phyloP scores from a whole-genome alignment of 2,113 vertebrate genomes.

The Nyctibius bracteatus region DNA sequence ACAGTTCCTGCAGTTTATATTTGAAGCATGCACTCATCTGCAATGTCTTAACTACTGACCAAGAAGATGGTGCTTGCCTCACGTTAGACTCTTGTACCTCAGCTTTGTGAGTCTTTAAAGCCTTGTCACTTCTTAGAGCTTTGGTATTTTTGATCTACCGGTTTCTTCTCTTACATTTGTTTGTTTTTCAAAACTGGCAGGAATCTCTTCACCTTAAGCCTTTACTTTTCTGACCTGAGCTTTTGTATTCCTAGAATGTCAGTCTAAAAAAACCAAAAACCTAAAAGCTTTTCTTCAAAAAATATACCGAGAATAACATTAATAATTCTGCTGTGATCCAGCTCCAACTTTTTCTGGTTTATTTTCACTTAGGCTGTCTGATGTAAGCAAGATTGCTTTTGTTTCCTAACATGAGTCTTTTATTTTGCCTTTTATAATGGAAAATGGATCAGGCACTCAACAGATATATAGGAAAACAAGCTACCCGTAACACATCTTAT shows the following conservation, averaged over 20 bases:
- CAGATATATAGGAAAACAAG: not conserved
- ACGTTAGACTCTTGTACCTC: not conserved
- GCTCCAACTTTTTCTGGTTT: not conserved
- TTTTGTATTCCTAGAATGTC: not conserved
- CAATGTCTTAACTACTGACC: not conserved
- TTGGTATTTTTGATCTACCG: not conserved
- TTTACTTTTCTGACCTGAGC: not conserved
- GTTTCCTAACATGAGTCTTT: not conserved
- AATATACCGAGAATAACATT: not conserved
- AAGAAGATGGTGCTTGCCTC: not conserved
- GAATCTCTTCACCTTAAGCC: not conserved
- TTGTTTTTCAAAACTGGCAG: not conserved
- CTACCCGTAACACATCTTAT: not conserved
- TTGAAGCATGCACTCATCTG: not conserved
- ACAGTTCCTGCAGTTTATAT: not conserved
- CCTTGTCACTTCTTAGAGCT: not conserved
- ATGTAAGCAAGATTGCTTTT: not conserved
- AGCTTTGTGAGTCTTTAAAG: not conserved
- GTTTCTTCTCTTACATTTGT: not conserved
- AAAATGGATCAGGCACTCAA: not conserved
- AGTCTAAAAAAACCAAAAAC: accelerated
- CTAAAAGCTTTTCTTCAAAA: not conserved
- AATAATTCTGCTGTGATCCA: not conserved
- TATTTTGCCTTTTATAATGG: not conserved
- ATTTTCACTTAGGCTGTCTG: not conserved